Conservation (phyloP, 1,140 invertebrate species). For the Drosophila ogumai region DNA sequence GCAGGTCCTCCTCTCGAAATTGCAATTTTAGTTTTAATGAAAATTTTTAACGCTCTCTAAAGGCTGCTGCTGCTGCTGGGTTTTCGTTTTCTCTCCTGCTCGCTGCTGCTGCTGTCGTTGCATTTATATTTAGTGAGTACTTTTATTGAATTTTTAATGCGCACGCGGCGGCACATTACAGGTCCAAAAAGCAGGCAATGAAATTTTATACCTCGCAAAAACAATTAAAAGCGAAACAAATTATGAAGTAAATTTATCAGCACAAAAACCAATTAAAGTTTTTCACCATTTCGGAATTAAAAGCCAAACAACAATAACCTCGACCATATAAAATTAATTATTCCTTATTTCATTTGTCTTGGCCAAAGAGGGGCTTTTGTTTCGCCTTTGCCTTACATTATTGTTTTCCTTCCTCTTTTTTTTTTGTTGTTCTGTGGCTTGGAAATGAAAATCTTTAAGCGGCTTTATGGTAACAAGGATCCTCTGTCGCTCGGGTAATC, state of each 20-base stretch:
- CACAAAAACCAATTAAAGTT: conserved; percentile 43
- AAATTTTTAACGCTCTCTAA: conserved; percentile 53
- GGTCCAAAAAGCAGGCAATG: conserved; percentile 52
- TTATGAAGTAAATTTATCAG: conserved; percentile 49
- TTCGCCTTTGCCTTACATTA: conserved; percentile 19
- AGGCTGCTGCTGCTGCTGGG: conserved; percentile 10
- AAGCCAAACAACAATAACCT: conserved; percentile 41
- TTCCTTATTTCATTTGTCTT: conserved; percentile 52
- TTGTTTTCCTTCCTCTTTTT: neutral
- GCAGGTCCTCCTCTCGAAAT: conserved; percentile 27
- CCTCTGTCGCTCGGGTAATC: conserved; percentile 61
- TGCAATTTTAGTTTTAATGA: conserved; percentile 74
- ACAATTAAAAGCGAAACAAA: conserved; percentile 43
- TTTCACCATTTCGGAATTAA: conserved; percentile 34
- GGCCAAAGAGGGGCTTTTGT: conserved; percentile 9
- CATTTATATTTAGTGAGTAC: conserved; percentile 66
- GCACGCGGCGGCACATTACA: conserved; percentile 29
- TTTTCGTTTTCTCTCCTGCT: neutral
- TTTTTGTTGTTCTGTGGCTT: conserved; percentile 7
- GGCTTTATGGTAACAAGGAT: conserved; percentile 66
- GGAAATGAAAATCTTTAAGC: conserved; percentile 70
- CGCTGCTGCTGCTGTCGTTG: conserved; percentile 1
- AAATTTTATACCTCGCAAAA: conserved; percentile 42
- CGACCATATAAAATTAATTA: conserved; percentile 52
- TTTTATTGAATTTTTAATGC: conserved; percentile 71